Percentiles rank a stretch among this genome's conserved stretches.
These are phyloP conservation scores for Coturnix japonica DNA, from an alignment of 2,113 vertebrate species.

Conservation along the genomic window DNA sequence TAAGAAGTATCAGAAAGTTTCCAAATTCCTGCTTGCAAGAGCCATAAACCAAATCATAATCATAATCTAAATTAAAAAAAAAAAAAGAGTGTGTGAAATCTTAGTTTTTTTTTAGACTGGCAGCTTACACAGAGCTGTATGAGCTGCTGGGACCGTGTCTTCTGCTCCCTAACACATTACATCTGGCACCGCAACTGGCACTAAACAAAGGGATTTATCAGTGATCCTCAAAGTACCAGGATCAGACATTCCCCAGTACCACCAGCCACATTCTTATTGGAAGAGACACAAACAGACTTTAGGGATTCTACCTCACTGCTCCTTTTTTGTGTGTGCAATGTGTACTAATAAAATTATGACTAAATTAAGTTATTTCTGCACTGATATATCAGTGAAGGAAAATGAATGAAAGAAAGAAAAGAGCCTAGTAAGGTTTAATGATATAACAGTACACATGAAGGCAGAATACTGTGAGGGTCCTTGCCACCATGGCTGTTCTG, in stretches of 20 bases:
- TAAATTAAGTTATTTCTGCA: not conserved
- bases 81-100: not conserved
- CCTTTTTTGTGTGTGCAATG: not conserved
- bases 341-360: not conserved
- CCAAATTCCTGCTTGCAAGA: not conserved
- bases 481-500: not conserved
- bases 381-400: not conserved
- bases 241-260: not conserved
- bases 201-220: not conserved
- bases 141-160: not conserved
- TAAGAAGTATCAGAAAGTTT: not conserved
- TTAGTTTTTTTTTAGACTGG: not conserved
- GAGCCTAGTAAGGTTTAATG: not conserved
- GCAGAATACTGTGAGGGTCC: not conserved
- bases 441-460: not conserved
- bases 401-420: not conserved
- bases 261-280: fast-evolving
- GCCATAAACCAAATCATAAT: not conserved
- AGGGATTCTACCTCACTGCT: not conserved
- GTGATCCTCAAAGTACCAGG: not conserved
- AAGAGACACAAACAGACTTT: not conserved
- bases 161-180: not conserved
- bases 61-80: not conserved
- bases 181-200: not conserved
- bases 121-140: not conserved